Conservation (phyloP, 2,113 vertebrate species). For the Natator depressus region DNA sequence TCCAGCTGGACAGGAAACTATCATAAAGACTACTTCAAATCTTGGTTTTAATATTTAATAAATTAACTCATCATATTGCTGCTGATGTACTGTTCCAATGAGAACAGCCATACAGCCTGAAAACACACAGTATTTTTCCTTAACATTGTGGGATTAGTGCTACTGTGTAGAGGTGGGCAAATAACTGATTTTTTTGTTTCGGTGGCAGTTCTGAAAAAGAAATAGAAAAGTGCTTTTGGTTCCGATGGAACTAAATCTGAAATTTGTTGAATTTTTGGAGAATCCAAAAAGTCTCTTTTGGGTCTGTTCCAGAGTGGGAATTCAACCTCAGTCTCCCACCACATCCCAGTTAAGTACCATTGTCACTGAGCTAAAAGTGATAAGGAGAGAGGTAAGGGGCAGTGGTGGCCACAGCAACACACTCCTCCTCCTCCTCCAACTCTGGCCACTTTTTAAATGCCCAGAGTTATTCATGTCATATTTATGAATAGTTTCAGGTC, state of each 20-base stretch:
- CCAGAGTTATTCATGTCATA: neutral
- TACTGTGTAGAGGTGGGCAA: neutral
- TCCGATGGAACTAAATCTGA: neutral
- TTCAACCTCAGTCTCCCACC: neutral
- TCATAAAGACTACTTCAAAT: neutral
- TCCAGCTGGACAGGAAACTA: neutral
- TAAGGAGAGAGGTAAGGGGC: neutral
- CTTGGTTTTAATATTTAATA: neutral
- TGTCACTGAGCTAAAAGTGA: neutral
- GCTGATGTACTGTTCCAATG: neutral
- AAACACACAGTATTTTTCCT: neutral
- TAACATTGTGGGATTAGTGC: too few species aligned
- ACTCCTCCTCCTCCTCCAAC: neutral
- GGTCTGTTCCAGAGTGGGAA: neutral
- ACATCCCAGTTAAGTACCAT: neutral
- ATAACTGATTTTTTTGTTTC: neutral
- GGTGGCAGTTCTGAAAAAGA: neutral
- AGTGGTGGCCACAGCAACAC: neutral
- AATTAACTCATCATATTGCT: neutral
- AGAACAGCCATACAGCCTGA: neutral
- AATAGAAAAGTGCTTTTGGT: neutral
- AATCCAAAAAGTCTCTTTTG: neutral
- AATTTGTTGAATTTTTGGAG: neutral
- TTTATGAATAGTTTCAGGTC: neutral
- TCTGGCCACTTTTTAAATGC: neutral